Evolutionary conservation across 2,888 invertebrate genomes (phyloP).

Genomic region (Cephus nigrinus): DNA sequence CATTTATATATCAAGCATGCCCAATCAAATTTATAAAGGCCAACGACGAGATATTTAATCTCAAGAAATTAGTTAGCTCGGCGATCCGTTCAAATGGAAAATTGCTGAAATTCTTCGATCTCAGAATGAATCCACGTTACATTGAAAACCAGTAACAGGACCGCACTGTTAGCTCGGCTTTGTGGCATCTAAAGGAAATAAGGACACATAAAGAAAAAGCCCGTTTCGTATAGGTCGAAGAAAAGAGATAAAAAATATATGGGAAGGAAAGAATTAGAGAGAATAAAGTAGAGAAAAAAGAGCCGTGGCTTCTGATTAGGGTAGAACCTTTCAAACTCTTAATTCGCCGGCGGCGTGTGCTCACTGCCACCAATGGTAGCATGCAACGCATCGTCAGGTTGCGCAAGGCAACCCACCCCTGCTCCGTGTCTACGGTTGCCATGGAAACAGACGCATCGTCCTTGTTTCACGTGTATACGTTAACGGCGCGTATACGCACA

Average conservation of each 20-base stretch:
- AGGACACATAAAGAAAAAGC: background rate
- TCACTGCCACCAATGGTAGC: background rate
- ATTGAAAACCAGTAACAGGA: background rate
- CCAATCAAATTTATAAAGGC: background rate
- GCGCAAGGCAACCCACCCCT: constrained; percentile 38
- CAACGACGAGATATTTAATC: background rate
- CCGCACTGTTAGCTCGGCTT: background rate
- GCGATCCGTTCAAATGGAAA: background rate
- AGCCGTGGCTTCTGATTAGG: constrained; percentile 3
- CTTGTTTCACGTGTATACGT: constrained; percentile 21
- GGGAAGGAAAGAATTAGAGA: background rate
- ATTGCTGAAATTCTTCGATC: background rate
- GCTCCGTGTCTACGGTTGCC: constrained; percentile 44
- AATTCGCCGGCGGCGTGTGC: constrained; percentile 43
- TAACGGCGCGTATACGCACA: background rate
- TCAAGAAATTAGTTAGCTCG: background rate
- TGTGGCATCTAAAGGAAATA: background rate
- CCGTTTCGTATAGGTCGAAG: background rate
- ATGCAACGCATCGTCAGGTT: constrained; percentile 22
- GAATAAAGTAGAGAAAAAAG: background rate
- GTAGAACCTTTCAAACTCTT: constrained; percentile 45
- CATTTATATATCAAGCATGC: background rate
- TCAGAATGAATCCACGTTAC: background rate
- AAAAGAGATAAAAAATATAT: background rate
- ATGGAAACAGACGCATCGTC: constrained; percentile 54